Conservation (phyloP, 1,140 invertebrate genomes). For the Nephotettix cincticeps region DNA sequence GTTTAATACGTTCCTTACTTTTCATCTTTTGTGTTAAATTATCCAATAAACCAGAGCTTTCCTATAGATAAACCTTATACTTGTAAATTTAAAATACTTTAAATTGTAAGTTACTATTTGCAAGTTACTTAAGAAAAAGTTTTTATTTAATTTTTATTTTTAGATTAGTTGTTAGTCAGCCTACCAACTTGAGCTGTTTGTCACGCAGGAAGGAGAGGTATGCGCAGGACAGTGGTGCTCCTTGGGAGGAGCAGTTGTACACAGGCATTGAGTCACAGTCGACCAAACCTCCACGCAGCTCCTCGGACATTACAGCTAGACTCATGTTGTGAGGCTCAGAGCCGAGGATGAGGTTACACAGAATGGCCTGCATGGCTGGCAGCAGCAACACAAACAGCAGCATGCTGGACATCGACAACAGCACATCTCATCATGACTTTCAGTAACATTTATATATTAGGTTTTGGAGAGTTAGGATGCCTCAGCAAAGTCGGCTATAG, state of each 20-base stretch:
- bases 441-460: no score
- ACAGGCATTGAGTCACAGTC: slow-evolving; percentile 17
- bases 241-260: slow-evolving; percentile 9
- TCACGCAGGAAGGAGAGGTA: slow-evolving; percentile 21
- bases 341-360: slow-evolving; percentile 59
- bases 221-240: slow-evolving; percentile 23
- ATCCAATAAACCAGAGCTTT: no score
- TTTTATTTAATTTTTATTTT: neutral
- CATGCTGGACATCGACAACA: no score
- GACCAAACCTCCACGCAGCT: slow-evolving; percentile 18
- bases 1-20: no score
- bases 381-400: slow-evolving; percentile 58
- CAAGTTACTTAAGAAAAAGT: no score
- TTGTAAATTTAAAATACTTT: no score
- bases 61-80: no score
- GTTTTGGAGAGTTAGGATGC: no score
- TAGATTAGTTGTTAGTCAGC: neutral
- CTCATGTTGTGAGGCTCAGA: slow-evolving; percentile 13
- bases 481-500: no score
- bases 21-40: no score
- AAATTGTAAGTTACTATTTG: no score
- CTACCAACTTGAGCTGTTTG: slow-evolving; percentile 16
- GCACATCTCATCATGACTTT: no score
- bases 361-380: slow-evolving; percentile 57
- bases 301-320: slow-evolving; percentile 9